phyloP scores from a whole-genome alignment of 92 coral and sea anemone genomes.

The Palythoa heliodiscus region DNA sequence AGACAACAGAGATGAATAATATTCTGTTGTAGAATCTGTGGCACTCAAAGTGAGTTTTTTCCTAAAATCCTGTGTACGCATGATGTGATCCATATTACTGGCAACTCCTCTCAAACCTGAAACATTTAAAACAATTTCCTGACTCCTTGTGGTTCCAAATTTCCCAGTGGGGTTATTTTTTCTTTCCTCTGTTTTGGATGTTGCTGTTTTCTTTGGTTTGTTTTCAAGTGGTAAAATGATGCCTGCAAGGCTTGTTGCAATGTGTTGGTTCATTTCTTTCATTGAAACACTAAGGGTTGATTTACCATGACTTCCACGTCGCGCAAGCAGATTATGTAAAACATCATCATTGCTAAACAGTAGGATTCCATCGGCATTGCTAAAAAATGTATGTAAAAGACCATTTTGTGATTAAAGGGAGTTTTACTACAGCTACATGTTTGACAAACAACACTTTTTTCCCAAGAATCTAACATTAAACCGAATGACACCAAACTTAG shows the following conservation, averaged over 20 bases:
- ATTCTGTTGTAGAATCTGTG: conserved; percentile 1
- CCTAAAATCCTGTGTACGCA: not conserved
- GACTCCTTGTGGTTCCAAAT: not conserved
- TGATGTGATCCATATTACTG: not conserved
- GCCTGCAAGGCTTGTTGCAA: conserved; percentile 83
- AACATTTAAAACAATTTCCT: not conserved
- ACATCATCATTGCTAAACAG: conserved; percentile 86
- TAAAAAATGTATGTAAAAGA: conserved; percentile 3
- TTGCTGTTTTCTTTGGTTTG: conserved; percentile 60
- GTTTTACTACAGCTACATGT: not conserved
- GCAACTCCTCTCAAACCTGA: not conserved
- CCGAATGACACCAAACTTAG: too few species aligned
- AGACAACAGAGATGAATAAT: not conserved
- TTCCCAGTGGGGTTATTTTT: not conserved
- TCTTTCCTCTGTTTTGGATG: conserved; percentile 1
- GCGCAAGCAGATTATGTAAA: conserved; percentile 66
- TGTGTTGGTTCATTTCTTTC: conserved; percentile 75
- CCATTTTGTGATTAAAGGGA: not conserved
- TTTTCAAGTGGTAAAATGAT: conserved; percentile 73
- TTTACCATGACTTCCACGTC: conserved; percentile 39
- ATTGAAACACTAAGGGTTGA: conserved; percentile 65
- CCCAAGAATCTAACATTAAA: too few species aligned
- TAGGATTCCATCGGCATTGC: conserved; percentile 78
- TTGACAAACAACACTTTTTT: too few species aligned
- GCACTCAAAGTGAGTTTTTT: not conserved